Evolutionary conservation across 2,888 invertebrate genomes (phyloP), one percentile per base, ranked within the genome.

Genomic region (Papilio demoleus): DNA sequence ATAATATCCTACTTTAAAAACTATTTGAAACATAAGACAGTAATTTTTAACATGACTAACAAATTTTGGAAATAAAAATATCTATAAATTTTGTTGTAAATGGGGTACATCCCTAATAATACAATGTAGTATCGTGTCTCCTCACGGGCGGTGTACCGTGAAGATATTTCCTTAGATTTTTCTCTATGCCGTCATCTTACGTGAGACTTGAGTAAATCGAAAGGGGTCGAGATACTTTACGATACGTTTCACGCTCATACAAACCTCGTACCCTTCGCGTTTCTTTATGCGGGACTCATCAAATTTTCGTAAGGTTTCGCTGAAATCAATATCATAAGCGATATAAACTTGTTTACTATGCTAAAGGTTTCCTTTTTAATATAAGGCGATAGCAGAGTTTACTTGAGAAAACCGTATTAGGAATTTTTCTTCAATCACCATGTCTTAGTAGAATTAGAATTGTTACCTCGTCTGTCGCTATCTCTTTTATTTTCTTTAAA

Each of bases 161-260:
- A 68, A 56, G 70, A 72, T 66, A 65, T 74, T 67, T 67, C 68
- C 67, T 72, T 72, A 69, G 70, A 75, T 72, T 73, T 75, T 73
- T 70, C 71, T 61, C 67, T 69, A 70, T 62, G 38, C 58, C 67
- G 50, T 60, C 59, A 59, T 66, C 63, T 68, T 60, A 65, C 53
- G 34, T 50, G 61, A 75, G 70, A 70, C 71, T 72, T 70, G 70
- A 67, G 74, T 71, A 73, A 75, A 75, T 74, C 74, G 74, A 72
- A 73, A 69, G 67, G 67, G 71, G 71, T 71, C 59, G 71, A 27
- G 61, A 53, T 70, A 60, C 60, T 50, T 60, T 64, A 50, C 40
- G 40, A 68, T 68, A 59, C 65, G 65, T 50, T 65, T 53, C 53
- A 45, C 40, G 53, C 53, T 61, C 53, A 42, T 59, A 31, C 59